Evolutionary conservation across 1,140 invertebrate species (phyloP).

Genomic region (Macrocentrus cingulum): DNA sequence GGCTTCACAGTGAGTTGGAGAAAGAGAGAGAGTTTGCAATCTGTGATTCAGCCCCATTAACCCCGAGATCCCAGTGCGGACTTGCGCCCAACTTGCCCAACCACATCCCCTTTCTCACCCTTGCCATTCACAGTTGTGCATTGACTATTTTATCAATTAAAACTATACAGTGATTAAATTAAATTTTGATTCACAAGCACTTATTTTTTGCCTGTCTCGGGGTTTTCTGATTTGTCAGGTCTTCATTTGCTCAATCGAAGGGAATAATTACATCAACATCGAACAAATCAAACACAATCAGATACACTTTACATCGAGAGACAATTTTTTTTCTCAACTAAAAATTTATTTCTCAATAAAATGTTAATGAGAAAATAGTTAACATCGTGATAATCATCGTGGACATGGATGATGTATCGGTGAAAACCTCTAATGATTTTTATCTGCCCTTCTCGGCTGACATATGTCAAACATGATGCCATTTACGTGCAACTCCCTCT

Average conservation of each 20-base stretch:
- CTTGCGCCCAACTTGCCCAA: slow-evolving; percentile 45
- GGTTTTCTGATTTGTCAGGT: slow-evolving; percentile 8
- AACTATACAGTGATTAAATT: slow-evolving; percentile 11
- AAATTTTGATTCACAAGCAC: slow-evolving; percentile 1
- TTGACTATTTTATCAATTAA: slow-evolving; percentile 23
- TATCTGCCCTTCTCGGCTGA: no score
- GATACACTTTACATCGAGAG: background rate
- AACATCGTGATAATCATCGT: no score
- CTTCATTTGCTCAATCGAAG: background rate
- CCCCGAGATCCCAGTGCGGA: slow-evolving; percentile 49
- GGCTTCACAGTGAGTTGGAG: background rate
- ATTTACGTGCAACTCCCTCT: no score
- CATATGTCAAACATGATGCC: no score
- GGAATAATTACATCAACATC: slow-evolving; percentile 14
- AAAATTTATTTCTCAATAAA: no score
- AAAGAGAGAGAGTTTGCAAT: slow-evolving; percentile 39
- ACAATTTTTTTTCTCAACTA: background rate
- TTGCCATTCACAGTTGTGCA: background rate
- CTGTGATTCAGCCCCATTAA: slow-evolving; percentile 60
- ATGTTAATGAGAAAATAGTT: no score
- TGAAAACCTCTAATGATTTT: no score
- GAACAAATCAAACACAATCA: background rate
- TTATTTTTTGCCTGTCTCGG: slow-evolving; percentile 9
- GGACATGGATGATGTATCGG: no score
- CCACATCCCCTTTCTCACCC: background rate